Evolutionary conservation across 2,797 vertebrate species (phyloP).

Genomic region (Paedocypris micromegethes): DNA sequence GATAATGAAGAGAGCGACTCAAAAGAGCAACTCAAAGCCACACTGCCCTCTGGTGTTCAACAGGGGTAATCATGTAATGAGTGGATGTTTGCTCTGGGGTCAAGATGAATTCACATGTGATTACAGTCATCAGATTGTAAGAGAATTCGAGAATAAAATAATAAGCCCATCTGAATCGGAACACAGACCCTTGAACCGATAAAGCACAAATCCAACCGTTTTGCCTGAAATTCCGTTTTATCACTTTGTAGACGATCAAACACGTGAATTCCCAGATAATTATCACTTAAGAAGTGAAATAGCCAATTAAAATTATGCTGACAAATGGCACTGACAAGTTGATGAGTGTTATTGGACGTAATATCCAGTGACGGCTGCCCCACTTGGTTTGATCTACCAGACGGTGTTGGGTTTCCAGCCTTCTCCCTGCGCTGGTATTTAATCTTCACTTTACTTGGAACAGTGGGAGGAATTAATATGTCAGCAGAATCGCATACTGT

Average conservation of each 20-base stretch:
- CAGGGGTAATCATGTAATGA: conserved; percentile 31
- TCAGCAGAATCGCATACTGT: conserved; percentile 35
- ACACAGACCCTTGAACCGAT: too few relatives aligned
- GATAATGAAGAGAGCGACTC: neutral
- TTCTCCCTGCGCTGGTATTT: conserved; percentile 39
- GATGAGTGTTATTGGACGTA: conserved; percentile 44
- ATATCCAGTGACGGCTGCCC: conserved; percentile 39
- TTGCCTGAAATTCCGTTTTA: too few relatives aligned
- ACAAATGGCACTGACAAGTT: conserved; percentile 38
- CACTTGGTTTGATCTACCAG: conserved; percentile 30
- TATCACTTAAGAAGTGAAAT: conserved; percentile 12
- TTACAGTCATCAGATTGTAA: neutral
- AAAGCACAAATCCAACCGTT: too few relatives aligned
- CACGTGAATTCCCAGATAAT: neutral
- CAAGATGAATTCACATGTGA: neutral
- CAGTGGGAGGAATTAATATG: conserved; percentile 24
- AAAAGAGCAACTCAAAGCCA: conserved; percentile 35
- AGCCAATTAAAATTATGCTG: conserved; percentile 4
- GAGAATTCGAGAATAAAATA: neutral
- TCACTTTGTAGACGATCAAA: too few relatives aligned
- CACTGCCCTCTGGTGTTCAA: conserved; percentile 59
- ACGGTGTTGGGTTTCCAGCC: conserved; percentile 41
- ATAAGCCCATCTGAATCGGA: too few relatives aligned
- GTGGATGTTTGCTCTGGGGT: conserved; percentile 1
- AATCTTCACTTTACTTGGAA: conserved; percentile 36